Evolutionary conservation across 2,113 vertebrate genomes (phyloP), one percentile per base, ranked within the genome.

Genomic region (Chloropsis cyanopogon): DNA sequence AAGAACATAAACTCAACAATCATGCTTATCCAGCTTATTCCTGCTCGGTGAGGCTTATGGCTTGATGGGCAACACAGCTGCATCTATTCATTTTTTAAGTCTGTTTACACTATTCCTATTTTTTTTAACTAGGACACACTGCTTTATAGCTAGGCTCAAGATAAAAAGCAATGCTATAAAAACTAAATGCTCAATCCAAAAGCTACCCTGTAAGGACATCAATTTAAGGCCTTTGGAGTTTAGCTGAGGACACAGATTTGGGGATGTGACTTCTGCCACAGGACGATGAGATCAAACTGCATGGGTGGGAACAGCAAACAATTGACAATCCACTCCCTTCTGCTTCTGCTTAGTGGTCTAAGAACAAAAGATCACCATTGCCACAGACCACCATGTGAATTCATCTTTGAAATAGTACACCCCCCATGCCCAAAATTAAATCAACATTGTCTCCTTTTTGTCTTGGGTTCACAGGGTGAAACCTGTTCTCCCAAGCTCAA

Each of bases 301-400:
- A 42, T 75, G 92, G 82, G 71, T 90, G 80, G 92, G 92, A 93
- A 63, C 4, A 13, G 69, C 16, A 11, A 96, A 93, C 90, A 88
- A 90, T 64, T 84, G 75, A 86, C 85, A 88, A 93, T 95, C 52
- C 7, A 0, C 31, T 95, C 85, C 81, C 82, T 94, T 90, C 93
- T 96, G 94, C 79, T 95, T 95, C 63, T 93, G 83, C 90, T 95
- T 96, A 96, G 64, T 0, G 0, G 16, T 60, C 71, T 78, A 80
- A 95, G 90, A 88, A 96, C 80, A 93, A 72, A 95, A 71, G 61
- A 90, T 76, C 84, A n/a, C 57, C 90, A 91, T 16, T 39, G 31
- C 81, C 80, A 92, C 65, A 95, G 81, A 66, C 60, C 0, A 1
- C 59, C 1, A 0, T 3, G 7, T 59, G 68, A 80, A 81, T 78